Conservation (phyloP, 2,113 vertebrate genomes). For the Atherinomorus stipes region DNA sequence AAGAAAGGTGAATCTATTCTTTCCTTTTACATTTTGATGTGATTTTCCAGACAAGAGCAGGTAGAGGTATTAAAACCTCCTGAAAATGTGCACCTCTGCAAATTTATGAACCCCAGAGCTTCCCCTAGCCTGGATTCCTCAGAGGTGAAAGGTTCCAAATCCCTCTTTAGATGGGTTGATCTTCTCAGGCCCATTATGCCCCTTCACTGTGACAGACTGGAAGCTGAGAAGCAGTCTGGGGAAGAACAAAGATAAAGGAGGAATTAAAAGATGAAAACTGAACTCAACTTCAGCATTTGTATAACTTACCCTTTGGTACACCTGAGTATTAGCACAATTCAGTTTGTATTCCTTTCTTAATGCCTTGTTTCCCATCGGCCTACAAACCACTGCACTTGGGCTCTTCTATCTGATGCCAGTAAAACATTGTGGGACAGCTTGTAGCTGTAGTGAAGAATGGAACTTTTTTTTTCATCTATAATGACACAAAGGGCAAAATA, state of each 20-base stretch:
- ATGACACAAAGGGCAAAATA: neutral
- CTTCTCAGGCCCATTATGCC: conserved; percentile 81
- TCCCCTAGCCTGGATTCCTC: conserved; percentile 72
- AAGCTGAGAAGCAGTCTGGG: conserved; percentile 68
- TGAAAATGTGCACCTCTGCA: conserved; percentile 71
- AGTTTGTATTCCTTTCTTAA: conserved; percentile 70
- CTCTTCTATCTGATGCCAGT: conserved; percentile 39
- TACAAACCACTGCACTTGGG: conserved; percentile 46
- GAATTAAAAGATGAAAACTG: conserved; percentile 75
- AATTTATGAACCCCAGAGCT: conserved; percentile 69
- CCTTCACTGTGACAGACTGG: conserved; percentile 79
- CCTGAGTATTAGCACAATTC: conserved; percentile 69
- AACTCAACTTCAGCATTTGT: conserved; percentile 81
- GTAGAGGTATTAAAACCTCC: conserved; percentile 64
- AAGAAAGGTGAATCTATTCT: conserved; percentile 41
- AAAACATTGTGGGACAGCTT: conserved; percentile 50
- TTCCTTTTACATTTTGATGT: conserved; percentile 61
- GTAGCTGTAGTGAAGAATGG: conserved; percentile 14
- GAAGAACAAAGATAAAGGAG: conserved; percentile 76
- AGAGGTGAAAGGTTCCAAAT: conserved; percentile 83
- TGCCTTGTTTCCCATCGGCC: conserved; percentile 70
- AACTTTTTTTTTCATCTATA: conserved; percentile 18
- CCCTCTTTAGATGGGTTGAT: conserved; percentile 83
- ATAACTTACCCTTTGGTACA: conserved; percentile 76
- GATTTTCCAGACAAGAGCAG: conserved; percentile 66